Evolutionary conservation across 2,113 vertebrate genomes (phyloP), one percentile per base, ranked within the genome.

Genomic region (Gorilla gorilla): DNA sequence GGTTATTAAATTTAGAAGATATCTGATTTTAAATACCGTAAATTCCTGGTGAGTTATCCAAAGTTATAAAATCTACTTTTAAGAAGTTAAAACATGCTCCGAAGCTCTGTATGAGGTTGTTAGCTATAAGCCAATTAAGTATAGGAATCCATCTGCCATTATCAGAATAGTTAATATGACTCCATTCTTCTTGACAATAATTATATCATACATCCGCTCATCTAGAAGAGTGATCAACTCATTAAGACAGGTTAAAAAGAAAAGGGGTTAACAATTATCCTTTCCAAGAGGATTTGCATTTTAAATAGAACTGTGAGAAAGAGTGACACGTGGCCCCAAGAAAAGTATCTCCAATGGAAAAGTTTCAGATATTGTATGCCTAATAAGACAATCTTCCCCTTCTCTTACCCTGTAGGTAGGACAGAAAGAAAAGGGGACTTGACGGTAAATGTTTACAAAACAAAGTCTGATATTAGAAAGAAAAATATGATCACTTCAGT

Each of bases 171-270:
- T 88, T 93, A 84, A 70, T 48, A 43, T 38, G 61, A 35, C 32
- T 8, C 27, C 55, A 5, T 72, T 80, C 61, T 89, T 93, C 90
- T 66, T 84, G 90, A 80, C 80, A 87, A 27, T 79, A 79, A 86
- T 86, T 89, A 80, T 45, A 64, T 79, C 22, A 10, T 27, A 32
- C 90, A 73, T 88, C 84, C 35, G 64, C 72, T 95, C 52, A 87
- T 85, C 25, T 84, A 50, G n/a, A 68, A 86, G 72, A 78, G 64
- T 10, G 50, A 86, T 50, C 45, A 93, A 8, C 89, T 89, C 92
- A 22, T 89, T 79, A 76, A 96, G 85, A 88, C 50, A 45, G 55
- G 78, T 61, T 93, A 70, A 70, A 93, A 59, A 81, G 76, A 73
- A 27, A 20, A 55, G 43, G 8, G 32, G 16, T n/a, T 23, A 27